Evolutionary conservation across 2,113 vertebrate species (phyloP), one percentile per base, ranked within the genome.

Genomic region (Podarcis cretensis): DNA sequence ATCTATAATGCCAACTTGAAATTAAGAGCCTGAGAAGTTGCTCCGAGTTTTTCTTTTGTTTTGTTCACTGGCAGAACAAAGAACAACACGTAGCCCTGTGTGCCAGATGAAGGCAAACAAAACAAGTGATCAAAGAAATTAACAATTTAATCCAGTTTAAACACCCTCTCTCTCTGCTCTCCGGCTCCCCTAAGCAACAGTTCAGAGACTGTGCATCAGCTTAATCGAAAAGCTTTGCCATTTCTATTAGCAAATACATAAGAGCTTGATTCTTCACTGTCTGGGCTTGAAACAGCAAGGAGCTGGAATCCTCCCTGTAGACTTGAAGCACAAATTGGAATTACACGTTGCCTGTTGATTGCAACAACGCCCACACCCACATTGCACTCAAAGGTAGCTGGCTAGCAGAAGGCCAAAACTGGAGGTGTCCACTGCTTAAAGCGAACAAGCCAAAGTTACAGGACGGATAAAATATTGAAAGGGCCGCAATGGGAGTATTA

Each of bases 161-260:
- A 54, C 48, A 54, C 48, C 40, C 43, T 88, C 68, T 85, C 76
- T 23, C 37, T 89, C 43, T 83, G 59, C 78, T 87, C 32, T 81
- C 75, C 27, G 18, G 68, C 40, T 85, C 77, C 83, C 77, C 68
- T 75, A 68, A 85, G 83, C 84, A 74, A 74, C 30, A 81, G 20
- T 65, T 82, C 79, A 76, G 83, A 89, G 77, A 66, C 57, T 23
- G 35, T 89, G 87, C 37, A 84, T 84, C 81, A 89, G 74, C 40
- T 89, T 84, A 89, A 89, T 84, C 81, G 81, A 89, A 89, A 89
- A 57, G n/a, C 63, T 83, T 65, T 84, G 74, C 81, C 73, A 83
- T 69, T 89, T 89, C 74, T 68, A 89, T 89, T 89, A 89, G 32
- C 73, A 89, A 89, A 89, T 89, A 78, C 81, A 89, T 57, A 54